These are phyloP conservation scores for Gari tellinella DNA, from an alignment of 2,888 invertebrate genomes.

Conservation along the genomic window DNA sequence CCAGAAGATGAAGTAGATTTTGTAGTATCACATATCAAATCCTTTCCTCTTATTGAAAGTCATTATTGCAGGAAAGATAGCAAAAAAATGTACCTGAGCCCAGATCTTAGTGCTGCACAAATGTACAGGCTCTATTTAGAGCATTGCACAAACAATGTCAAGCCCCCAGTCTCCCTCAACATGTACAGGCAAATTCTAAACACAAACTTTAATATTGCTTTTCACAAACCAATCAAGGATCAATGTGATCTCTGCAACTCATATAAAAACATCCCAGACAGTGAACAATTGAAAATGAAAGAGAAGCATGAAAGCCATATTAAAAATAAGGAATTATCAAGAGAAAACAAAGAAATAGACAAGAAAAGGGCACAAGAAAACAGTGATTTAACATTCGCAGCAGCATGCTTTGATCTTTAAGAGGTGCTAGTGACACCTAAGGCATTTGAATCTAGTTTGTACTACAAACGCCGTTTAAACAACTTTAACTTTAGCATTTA, in stretches of 20 bases:
- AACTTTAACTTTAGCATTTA: slow-evolving; percentile 51
- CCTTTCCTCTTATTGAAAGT: slow-evolving; percentile 28
- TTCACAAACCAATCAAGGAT: slow-evolving; percentile 35
- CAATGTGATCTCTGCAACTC: slow-evolving; percentile 29
- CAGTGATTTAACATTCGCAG: slow-evolving; percentile 15
- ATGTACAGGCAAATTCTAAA: too few relatives aligned
- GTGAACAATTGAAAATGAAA: slow-evolving; percentile 14
- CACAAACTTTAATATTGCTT: not conserved
- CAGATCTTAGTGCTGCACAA: slow-evolving; percentile 22
- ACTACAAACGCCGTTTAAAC: slow-evolving; percentile 46
- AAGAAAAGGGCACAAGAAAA: slow-evolving; percentile 16
- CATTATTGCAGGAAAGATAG: slow-evolving; percentile 28
- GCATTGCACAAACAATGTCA: slow-evolving; percentile 12
- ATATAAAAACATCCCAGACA: slow-evolving; percentile 12
- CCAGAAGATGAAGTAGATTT: slow-evolving; percentile 8
- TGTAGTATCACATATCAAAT: slow-evolving; percentile 14
- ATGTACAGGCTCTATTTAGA: slow-evolving; percentile 37
- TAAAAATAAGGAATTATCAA: slow-evolving; percentile 25
- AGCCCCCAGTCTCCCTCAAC: not conserved
- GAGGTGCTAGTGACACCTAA: slow-evolving; percentile 54
- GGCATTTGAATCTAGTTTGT: slow-evolving; percentile 38
- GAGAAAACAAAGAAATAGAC: slow-evolving; percentile 40
- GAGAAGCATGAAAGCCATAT: slow-evolving; percentile 30
- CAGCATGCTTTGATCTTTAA: slow-evolving; percentile 53
- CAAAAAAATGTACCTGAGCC: slow-evolving; percentile 21